Percentiles rank a stretch among this genome's conserved stretches.
Evolutionary conservation across 2,888 invertebrate species (phyloP).

Genomic region (Synanthedon formicaeformis): DNA sequence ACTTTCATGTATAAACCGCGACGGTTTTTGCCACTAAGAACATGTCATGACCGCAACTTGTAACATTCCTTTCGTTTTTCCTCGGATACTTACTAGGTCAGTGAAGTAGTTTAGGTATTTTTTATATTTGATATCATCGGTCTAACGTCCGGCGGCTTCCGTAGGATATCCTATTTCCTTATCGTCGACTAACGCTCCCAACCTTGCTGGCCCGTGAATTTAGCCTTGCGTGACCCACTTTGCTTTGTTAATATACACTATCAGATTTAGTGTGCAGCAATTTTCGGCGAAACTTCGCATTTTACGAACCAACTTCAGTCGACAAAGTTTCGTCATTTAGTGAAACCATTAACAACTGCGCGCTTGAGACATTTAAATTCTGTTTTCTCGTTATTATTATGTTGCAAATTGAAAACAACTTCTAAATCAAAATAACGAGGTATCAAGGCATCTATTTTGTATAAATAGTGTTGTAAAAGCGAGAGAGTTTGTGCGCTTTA

Average conservation of each 20-base stretch:
- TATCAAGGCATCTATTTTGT: not conserved
- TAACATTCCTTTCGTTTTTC: not conserved
- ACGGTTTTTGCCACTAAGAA: not conserved
- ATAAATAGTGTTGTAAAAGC: not conserved
- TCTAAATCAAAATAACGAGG: slow-evolving; percentile 1
- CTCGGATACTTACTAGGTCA: slow-evolving; percentile 19
- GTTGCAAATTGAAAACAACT: not conserved
- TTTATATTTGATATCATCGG: slow-evolving; percentile 35
- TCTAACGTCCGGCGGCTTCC: slow-evolving; percentile 33
- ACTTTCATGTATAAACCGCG: not conserved
- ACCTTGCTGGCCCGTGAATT: slow-evolving; percentile 18
- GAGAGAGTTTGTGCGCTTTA: slow-evolving; percentile 21
- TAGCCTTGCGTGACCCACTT: slow-evolving; percentile 31
- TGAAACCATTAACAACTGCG: slow-evolving; percentile 38
- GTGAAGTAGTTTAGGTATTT: slow-evolving; percentile 19
- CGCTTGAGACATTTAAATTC: slow-evolving; percentile 1
- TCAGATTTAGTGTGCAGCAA: slow-evolving; percentile 34
- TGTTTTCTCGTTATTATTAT: slow-evolving; percentile 4
- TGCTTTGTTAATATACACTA: slow-evolving; percentile 18
- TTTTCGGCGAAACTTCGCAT: slow-evolving; percentile 34
- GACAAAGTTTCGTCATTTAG: slow-evolving; percentile 42
- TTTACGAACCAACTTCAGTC: slow-evolving; percentile 9
- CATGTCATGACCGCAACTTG: not conserved
- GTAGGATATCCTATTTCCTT: slow-evolving; percentile 49
- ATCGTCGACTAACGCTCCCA: slow-evolving; percentile 21